These are phyloP conservation scores for Sitta europaea DNA, from an alignment of 2,113 vertebrate species.

Conservation along the genomic window DNA sequence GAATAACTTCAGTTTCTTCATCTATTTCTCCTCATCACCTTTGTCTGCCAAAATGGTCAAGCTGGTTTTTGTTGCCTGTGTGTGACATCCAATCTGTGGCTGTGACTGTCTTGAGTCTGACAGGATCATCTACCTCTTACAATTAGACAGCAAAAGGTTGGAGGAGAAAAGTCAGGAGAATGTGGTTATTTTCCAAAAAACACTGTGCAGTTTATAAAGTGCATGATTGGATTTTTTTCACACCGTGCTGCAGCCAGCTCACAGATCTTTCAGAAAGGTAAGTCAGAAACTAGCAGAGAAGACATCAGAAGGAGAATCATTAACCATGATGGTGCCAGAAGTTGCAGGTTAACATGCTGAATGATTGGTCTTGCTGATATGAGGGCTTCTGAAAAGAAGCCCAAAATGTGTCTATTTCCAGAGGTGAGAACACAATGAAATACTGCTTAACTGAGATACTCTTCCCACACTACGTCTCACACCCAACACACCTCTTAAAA, in stretches of 20 bases:
- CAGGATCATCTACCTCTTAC: not conserved
- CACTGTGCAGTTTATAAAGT: not conserved
- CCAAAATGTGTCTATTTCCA: not conserved
- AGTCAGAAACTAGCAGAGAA: not conserved
- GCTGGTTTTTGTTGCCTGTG: not conserved
- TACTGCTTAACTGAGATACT: not conserved
- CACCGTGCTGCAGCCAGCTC: not conserved
- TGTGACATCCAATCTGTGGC: not conserved
- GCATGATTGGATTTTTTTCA: not conserved
- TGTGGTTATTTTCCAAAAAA: not conserved
- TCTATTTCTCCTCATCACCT: not conserved
- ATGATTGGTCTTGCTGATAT: fast-evolving
- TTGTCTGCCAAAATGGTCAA: not conserved
- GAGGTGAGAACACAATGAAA: not conserved
- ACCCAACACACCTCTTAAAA: not conserved
- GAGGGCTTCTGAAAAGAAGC: not conserved
- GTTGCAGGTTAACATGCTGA: not conserved
- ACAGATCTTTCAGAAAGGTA: not conserved
- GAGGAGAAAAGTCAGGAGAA: not conserved
- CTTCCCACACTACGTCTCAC: fast-evolving
- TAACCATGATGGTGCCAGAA: not conserved
- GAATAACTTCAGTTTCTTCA: not conserved
- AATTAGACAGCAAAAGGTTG: not conserved
- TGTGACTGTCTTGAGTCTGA: not conserved
- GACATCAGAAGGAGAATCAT: not conserved